Evolutionary conservation across 2,113 vertebrate genomes (phyloP).

Genomic region (Saccopteryx leptura): DNA sequence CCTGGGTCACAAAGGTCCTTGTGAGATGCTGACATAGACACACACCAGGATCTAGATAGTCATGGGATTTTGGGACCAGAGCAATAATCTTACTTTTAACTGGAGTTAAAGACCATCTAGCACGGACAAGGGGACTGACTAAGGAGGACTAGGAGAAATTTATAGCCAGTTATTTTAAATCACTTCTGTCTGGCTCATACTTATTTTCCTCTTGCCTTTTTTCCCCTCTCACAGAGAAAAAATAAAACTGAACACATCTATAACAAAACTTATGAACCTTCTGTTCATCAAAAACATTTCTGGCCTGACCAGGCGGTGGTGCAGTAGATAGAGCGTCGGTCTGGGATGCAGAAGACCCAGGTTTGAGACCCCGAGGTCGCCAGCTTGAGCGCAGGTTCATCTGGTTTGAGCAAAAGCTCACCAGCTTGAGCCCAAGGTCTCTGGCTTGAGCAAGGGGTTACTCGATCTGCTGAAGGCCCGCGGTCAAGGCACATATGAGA

Average conservation of each 20-base stretch:
- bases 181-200: slow-evolving; percentile 21
- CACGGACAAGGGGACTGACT: neutral
- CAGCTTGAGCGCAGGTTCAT: too few relatives aligned
- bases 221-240: neutral
- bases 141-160: neutral
- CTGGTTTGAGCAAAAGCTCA: too few relatives aligned
- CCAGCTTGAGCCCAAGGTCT: too few relatives aligned
- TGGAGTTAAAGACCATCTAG: neutral
- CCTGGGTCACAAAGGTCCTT: neutral
- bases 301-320: too few relatives aligned
- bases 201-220: slow-evolving; percentile 28
- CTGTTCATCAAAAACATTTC: slow-evolving; percentile 49
- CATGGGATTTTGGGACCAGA: neutral
- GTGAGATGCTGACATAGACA: neutral
- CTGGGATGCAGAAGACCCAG: too few relatives aligned
- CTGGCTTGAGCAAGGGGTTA: too few relatives aligned
- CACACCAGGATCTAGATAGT: neutral
- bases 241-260: slow-evolving; percentile 53
- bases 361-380: too few relatives aligned
- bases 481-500: too few relatives aligned
- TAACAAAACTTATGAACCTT: slow-evolving; percentile 65
- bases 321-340: too few relatives aligned
- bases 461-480: too few relatives aligned
- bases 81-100: slow-evolving; percentile 15
- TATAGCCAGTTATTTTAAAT: slow-evolving; percentile 52